Percentiles rank a stretch among this genome's conserved stretches.
These are phyloP conservation scores for Artemisiospiza belli DNA, from an alignment of 2,113 vertebrate species.

Conservation along the genomic window DNA sequence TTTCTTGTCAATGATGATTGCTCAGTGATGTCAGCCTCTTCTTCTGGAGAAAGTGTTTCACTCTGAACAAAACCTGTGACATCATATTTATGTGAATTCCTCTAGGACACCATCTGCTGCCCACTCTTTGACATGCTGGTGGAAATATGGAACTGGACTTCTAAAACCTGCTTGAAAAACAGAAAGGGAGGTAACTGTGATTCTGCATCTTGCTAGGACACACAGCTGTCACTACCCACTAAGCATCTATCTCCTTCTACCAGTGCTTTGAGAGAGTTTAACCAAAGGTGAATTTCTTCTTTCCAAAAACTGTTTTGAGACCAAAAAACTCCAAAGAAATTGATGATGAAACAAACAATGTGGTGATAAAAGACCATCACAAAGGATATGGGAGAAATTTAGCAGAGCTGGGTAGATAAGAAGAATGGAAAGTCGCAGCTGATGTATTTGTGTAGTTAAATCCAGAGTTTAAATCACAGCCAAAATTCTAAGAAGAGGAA, in stretches of 20 bases:
- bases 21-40: neutral
- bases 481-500: neutral
- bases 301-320: neutral
- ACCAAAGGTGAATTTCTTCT: neutral
- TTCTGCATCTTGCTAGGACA: neutral
- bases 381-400: neutral
- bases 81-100: neutral
- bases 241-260: neutral
- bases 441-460: neutral
- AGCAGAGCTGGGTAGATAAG: neutral
- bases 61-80: neutral
- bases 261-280: neutral
- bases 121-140: neutral
- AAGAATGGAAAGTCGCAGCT: neutral
- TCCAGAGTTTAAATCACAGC: neutral
- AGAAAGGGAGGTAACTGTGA: neutral
- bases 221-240: neutral
- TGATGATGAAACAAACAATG: neutral
- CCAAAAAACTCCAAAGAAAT: neutral
- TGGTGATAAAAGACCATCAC: neutral
- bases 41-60: neutral
- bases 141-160: neutral
- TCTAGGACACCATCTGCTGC: neutral
- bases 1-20: fast-evolving
- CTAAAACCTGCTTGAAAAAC: neutral